Evolutionary conservation across 2,113 vertebrate genomes (phyloP), one percentile per base, ranked within the genome.

Genomic region (Lophura nycthemera): DNA sequence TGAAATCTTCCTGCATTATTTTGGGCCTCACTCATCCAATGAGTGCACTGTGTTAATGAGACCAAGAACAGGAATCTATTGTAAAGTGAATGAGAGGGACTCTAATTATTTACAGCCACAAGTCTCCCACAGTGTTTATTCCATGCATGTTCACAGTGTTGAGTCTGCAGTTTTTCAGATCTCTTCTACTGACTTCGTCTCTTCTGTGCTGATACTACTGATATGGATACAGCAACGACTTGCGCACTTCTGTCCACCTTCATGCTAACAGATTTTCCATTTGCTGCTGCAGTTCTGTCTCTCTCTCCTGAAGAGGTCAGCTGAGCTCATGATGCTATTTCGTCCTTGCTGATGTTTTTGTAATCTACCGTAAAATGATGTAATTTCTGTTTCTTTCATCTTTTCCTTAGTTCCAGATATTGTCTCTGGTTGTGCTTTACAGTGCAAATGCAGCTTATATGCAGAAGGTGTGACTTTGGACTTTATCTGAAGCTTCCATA

Each of bases 281-380:
- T 43, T 61, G 67, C 52, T 67, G 42, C 69, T 3, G 14, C 13
- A 8, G 82, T 27, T 59, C 43, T 69, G 38, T 40, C 77, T 54
- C 42, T 57, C 38, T 86, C 47, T 84, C 36, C 61, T 25, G 77
- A 60, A 73, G 30, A 50, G 50, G 22, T 45, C 1, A 3, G 43
- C 2, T 4, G 13, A 67, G 80, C 34, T 71, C 0, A 0, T 1
- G 8, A 5, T 79, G 71, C 30, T 43, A 47, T n/a, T 32, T 21
- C 12, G 70, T 77, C 24, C 1, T 16, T 64, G 72, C 69, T 90
- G 80, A 45, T 61, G 52, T 73, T 38, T 60, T 81, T 64, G 50
- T 54, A 8, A 74, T 27, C 45, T 79, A 13, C 59, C 67, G 56
- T 64, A 83, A 48, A 89, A 29, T 36, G 5, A 21, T 1, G 6